These are phyloP conservation scores for Monochamus saltuarius DNA, from an alignment of 1,140 invertebrate genomes.

Conservation along the genomic window DNA sequence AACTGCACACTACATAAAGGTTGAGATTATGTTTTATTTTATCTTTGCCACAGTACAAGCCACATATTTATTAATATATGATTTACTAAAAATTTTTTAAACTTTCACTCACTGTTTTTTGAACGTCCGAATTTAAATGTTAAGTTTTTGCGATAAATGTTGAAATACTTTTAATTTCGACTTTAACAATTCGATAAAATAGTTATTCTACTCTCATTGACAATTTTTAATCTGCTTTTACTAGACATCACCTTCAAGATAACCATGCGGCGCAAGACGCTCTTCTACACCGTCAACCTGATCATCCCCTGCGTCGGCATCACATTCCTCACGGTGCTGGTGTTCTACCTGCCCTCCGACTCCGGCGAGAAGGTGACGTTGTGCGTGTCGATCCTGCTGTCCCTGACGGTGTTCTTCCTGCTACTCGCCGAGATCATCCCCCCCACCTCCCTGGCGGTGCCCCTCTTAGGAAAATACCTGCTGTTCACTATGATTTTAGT, in stretches of 20 bases:
- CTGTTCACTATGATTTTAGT: conserved; percentile 98
- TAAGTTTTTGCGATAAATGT: no score
- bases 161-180: no score
- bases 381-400: conserved; percentile 97
- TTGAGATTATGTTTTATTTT: no score
- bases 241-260: conserved; percentile 94
- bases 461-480: conserved; percentile 93
- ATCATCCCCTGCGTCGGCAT: conserved; percentile 90
- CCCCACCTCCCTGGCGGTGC: conserved; percentile 94
- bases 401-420: conserved; percentile 97
- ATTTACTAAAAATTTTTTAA: no score
- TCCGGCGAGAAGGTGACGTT: conserved; percentile 93
- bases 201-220: no score
- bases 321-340: conserved; percentile 91
- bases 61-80: no score
- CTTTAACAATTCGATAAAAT: no score
- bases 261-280: conserved; percentile 87
- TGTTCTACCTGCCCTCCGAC: conserved; percentile 95
- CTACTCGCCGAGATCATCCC: conserved; percentile 96
- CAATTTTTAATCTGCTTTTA: no score
- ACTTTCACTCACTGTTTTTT: no score
- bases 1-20: no score
- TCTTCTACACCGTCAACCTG: conserved; percentile 90
- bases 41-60: no score
- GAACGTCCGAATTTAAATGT: no score